A percentile compares a stretch with the other conserved stretches of the same genome.
Conservation (phyloP, 1,140 invertebrate genomes). For the Scaptomyza pallida region DNA sequence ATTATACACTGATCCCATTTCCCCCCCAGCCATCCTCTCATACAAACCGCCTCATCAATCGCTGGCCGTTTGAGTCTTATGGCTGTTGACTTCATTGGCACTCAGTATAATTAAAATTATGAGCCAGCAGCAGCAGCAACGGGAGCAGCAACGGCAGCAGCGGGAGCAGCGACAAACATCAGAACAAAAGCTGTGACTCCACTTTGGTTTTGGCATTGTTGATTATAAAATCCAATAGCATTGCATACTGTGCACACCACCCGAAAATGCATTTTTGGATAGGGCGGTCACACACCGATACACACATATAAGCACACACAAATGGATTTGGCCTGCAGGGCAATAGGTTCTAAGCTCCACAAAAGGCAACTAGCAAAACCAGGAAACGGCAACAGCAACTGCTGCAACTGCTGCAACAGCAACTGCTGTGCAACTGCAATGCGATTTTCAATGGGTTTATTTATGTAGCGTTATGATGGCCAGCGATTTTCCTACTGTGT, state of each 20-base stretch:
- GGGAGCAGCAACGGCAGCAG: constrained; percentile 20
- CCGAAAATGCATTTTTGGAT: constrained; percentile 59
- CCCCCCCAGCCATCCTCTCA: neutral
- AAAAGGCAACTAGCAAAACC: constrained; percentile 47
- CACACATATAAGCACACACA: too few relatives aligned
- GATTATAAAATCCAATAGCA: constrained; percentile 80
- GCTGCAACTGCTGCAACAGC: constrained; percentile 55
- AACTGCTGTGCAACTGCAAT: constrained; percentile 59
- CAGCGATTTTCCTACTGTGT: constrained; percentile 45
- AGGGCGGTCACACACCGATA: neutral
- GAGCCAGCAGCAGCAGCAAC: constrained; percentile 54
- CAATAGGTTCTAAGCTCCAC: constrained; percentile 36
- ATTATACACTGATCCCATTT: constrained; percentile 40
- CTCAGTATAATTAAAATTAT: constrained; percentile 83
- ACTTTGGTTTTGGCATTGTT: constrained; percentile 73
- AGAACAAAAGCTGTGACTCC: constrained; percentile 59
- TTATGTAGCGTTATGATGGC: constrained; percentile 78
- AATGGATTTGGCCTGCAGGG: constrained; percentile 23
- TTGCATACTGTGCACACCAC: constrained; percentile 36
- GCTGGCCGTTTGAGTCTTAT: constrained; percentile 71
- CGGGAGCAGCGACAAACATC: constrained; percentile 25
- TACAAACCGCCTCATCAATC: constrained; percentile 57
- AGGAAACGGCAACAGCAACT: constrained; percentile 31
- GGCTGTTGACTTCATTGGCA: constrained; percentile 81
- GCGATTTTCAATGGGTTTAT: constrained; percentile 73